Evolutionary conservation across 2,113 vertebrate genomes (phyloP).

Genomic region (Neodontobutis hainanensis): DNA sequence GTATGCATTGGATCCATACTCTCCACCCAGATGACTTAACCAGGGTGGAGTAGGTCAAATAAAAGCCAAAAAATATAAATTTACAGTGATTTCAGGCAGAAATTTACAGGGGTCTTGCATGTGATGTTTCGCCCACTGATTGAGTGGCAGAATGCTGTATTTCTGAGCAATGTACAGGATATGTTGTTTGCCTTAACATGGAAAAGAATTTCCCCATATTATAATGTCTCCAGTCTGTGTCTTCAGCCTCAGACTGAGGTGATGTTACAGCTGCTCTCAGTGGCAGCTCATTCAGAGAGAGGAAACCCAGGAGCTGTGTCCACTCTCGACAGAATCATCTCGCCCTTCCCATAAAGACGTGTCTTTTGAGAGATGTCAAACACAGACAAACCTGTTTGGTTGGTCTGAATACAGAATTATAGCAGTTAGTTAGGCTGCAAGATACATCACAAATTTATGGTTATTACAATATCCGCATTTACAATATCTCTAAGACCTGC

Average conservation of each 20-base stretch:
- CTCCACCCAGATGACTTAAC: conserved; percentile 34
- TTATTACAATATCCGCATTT: too few relatives aligned
- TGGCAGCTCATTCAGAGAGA: conserved; percentile 32
- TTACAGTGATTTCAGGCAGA: neutral
- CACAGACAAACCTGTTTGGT: too few relatives aligned
- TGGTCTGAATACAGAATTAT: too few relatives aligned
- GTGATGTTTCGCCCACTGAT: conserved; percentile 25
- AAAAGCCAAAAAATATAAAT: conserved; percentile 12
- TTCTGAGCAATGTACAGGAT: conserved; percentile 33
- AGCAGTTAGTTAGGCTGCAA: too few relatives aligned
- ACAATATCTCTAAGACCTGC: too few relatives aligned
- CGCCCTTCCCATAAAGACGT: neutral
- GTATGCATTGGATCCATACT: conserved; percentile 13
- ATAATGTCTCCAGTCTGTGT: conserved; percentile 20
- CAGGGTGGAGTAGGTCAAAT: conserved; percentile 19
- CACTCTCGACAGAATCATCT: neutral
- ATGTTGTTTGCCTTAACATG: conserved; percentile 36
- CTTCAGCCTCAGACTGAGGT: conserved; percentile 32
- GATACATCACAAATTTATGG: too few relatives aligned
- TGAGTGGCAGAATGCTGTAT: conserved; percentile 18
- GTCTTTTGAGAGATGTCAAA: neutral
- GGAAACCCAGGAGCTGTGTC: conserved; percentile 15
- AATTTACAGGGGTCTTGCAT: conserved; percentile 27
- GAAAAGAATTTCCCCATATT: conserved; percentile 23
- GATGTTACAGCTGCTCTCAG: conserved; percentile 27